Conservation (phyloP, 1,140 invertebrate genomes). For the Thaumatotibia leucotreta region DNA sequence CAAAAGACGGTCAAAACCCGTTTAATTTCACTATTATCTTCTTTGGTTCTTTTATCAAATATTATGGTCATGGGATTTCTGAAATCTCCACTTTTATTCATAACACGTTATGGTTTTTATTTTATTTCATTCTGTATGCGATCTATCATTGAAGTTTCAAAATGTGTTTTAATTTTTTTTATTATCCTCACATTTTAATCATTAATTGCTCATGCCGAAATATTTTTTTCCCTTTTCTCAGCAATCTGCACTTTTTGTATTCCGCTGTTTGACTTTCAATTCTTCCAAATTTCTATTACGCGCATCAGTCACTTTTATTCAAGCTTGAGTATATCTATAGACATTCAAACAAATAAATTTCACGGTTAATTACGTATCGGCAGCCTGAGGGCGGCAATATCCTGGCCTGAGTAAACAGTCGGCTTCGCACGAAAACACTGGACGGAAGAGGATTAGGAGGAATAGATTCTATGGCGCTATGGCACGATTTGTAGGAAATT, state of each 20-base stretch:
- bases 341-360: not conserved
- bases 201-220: no score
- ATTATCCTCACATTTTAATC: no score
- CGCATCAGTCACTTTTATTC: not conserved
- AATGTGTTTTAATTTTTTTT: no score
- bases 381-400: conserved; percentile 31
- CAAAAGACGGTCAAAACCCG: not conserved
- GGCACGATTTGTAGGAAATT: not conserved
- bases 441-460: not conserved
- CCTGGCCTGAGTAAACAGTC: conserved; percentile 28
- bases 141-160: no score
- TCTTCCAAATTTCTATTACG: not conserved
- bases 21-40: no score
- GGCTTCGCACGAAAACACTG: conserved; percentile 25
- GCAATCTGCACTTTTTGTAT: not conserved
- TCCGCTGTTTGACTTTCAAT: not conserved
- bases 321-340: not conserved
- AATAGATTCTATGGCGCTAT: not conserved
- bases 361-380: conserved; percentile 10
- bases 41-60: no score
- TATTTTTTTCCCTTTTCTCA: not conserved
- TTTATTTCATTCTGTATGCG: no score
- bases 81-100: no score
- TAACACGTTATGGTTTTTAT: no score
- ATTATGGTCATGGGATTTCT: no score